Base-by-base conservation (phyloP, 2,888 invertebrate genomes). In the Leptura quadrifasciata region DNA sequence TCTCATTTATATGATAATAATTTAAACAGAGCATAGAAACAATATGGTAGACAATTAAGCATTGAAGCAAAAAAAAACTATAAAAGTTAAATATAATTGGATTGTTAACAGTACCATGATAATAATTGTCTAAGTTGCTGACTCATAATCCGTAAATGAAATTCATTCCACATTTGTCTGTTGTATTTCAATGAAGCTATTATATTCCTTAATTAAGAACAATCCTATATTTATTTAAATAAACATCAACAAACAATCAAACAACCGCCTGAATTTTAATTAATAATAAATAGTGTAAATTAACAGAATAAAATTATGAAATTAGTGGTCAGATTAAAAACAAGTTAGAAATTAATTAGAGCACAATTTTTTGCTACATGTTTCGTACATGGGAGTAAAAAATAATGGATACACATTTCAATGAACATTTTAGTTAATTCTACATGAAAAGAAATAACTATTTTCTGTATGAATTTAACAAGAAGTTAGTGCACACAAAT, bases 201-300 rank as follows among this genome's bases (percentile, higher is more conserved):
- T 47, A 47, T 47, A n/a, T 47, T 47, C 47, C 47, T n/a, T 47
- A 47, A 47, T 47, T 47, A n/a, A 47, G 39, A 39, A 39, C 39
- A 39, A 39, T 39, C 39, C 39, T 12, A 39, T 39, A 39, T 39
- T 39, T 39, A 39, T 39, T 10, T 39, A 39, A 39, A 39, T 39
- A 15, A 39, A 39, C 27, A 31, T 31, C 27, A 31, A 31, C 27
- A 39, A 39, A 39, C 39, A 39, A 39, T 39, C 12, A 10, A 39
- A 6, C n/a, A n/a, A 47, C 15, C n/a, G 15, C 47, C 15, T 47
- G 47, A 47, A 47, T 47, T 47, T 47, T 47, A 47, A 47, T 47
- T n/a, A 12, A 5, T 15, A 12, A n/a, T 47, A 47, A 47, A 47
- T 47, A 47, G n/a, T 47, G 47, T 47, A 47, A 47, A 39, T 39